phyloP scores from a whole-genome alignment of 2,113 vertebrate genomes.

The Hyaena hyaena region DNA sequence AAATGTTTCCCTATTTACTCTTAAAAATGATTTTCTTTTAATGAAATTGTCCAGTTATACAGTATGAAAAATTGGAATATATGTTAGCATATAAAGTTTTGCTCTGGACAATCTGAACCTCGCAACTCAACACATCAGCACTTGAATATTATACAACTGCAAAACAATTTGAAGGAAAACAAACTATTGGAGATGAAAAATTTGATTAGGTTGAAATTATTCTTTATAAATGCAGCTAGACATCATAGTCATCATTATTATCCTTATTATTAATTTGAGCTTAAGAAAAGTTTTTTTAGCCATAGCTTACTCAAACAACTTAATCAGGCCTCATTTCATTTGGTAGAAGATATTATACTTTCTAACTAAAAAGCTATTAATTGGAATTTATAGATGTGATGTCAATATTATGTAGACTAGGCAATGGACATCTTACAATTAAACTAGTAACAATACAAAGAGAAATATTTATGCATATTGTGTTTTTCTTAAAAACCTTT shows the following conservation, averaged over 20 bases:
- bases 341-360: background rate
- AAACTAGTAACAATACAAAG: background rate
- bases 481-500: background rate
- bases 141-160: background rate
- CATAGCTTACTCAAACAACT: background rate
- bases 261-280: background rate
- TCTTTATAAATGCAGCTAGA: background rate
- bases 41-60: background rate
- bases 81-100: background rate
- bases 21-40: background rate
- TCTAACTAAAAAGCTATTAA: background rate
- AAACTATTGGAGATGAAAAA: background rate
- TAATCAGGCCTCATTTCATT: background rate
- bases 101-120: background rate
- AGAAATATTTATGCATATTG: background rate
- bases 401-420: background rate
- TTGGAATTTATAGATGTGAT: background rate
- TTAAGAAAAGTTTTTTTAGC: background rate
- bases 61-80: background rate
- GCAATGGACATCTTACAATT: background rate
- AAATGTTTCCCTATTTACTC: background rate
- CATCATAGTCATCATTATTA: background rate
- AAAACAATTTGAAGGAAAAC: background rate
- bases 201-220: background rate
- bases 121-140: background rate